A percentile compares a stretch with the other conserved stretches of the same genome.
Conservation (phyloP, 1,140 invertebrate species). For the Aporrectodea caliginosa region DNA sequence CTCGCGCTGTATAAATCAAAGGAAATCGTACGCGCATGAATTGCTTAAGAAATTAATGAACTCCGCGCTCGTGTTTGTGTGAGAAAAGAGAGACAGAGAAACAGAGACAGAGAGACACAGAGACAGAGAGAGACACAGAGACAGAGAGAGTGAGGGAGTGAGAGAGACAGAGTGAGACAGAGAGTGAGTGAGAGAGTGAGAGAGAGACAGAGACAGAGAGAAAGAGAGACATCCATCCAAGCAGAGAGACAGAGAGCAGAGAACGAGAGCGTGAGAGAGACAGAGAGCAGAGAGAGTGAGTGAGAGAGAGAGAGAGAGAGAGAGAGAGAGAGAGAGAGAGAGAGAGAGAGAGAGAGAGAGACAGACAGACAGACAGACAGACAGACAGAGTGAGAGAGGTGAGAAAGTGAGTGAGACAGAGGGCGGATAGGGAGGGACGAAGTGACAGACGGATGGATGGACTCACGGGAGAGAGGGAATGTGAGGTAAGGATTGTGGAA, state of each 20-base stretch:
- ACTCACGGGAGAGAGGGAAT: too few species aligned
- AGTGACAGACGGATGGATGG: not conserved
- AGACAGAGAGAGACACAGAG: not conserved
- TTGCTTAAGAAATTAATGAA: too few species aligned
- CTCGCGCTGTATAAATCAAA: too few species aligned
- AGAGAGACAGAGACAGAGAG: not conserved
- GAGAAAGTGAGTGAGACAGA: not conserved
- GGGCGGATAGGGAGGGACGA: not conserved
- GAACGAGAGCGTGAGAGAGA: constrained; percentile 12
- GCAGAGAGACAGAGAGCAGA: constrained; percentile 14
- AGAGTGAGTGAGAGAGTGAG: not conserved
- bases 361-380: constrained; percentile 13
- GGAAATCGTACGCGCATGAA: too few species aligned
- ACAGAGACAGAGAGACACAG: not conserved
- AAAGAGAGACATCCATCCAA: not conserved
- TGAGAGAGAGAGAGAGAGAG: constrained; percentile 16
- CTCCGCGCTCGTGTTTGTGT: too few species aligned
- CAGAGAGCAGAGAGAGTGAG: not conserved
- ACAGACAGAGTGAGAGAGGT: constrained; percentile 4
- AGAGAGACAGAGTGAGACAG: not conserved
- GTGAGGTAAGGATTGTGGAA: too few species aligned
- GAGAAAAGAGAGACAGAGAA: not conserved
- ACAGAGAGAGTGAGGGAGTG: not conserved
- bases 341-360: constrained; percentile 19
- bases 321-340: constrained; percentile 19